Evolutionary conservation across 1,140 invertebrate species (phyloP), one percentile per base, ranked within the genome.

Genomic region (Drosophila prosaltans): DNA sequence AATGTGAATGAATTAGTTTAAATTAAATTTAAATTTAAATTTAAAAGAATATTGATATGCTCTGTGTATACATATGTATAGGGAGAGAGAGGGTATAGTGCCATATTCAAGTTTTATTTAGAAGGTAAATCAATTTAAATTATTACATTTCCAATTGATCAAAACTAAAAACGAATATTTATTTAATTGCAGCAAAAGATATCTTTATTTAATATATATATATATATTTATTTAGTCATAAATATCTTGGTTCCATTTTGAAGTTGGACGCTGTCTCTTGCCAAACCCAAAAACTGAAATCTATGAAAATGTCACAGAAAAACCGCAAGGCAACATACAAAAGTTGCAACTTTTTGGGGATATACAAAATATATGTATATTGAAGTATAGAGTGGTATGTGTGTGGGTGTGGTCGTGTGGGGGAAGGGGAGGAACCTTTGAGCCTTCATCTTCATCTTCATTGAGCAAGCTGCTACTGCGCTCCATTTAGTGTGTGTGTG

Each of bases 291-390:
- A 40, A 63, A 72, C 16, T 57, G 55, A 82, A 76, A 70, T 83
- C 73, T 84, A 78, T 48, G 58, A 74, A 80, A 74, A 72, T 84
- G 78, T 80, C 81, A 84, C 74, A 65, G 69, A 84, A 80, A 73
- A 79, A 83, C 81, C 77, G 66, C 81, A 81, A 48, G 69, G 69
- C 68, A 81, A 72, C 59, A 84, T 81, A 84, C 81, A 74, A 74
- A 82, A 84, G 74, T 81, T 81, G 57, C 32, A 78, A 71, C 65
- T 72, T 82, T 82, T 69, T 28, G 39, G 36, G 39, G 32, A 2
- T 36, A 36, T 36, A 36, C 32, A 36, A 36, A 36, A 26, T 4
- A 10, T 51, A 51, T 8, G 1, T 48, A 24, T 48, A 24, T 40
- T 40, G 39, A 11, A 40, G 39, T 40, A 11, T 9, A 39, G 36